Evolutionary conservation across 2,888 invertebrate species (phyloP), one percentile per base, ranked within the genome.

Genomic region (Diarsia mendica): DNA sequence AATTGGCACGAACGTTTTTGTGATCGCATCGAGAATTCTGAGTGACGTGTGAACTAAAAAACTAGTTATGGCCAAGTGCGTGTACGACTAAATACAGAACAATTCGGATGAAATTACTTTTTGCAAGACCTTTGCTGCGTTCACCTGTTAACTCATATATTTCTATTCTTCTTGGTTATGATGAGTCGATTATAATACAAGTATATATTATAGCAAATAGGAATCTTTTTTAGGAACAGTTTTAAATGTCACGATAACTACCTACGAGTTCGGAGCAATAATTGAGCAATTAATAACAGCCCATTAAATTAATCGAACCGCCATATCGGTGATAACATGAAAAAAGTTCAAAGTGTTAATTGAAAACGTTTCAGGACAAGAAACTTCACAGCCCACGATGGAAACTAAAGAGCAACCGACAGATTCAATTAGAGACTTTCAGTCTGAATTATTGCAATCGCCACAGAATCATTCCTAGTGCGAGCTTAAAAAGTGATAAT

Each of bases 1-100:
- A 85, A 86, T 86, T 87, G 82, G 77, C 69, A 67, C 67, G 60
- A 76, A 72, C 61, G 70, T 86, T 80, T 87, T 82, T 83, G 84
- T 77, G 48, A 80, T 66, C 66, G 73, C 48, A 39, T 77, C 68
- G 66, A 71, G 79, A 70, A 79, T 72, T 73, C 51, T 75, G 77
- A 75, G 44, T 64, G 60, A 81, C 48, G 72, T 71, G 75, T 60
- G 60, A 80, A 78, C 61, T 68, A 72, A 77, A 86, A 72, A 73
- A 68, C 70, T 63, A 75, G 67, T 67, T 39, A 46, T 63, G 63
- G 33, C 64, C 67, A 70, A 77, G 46, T 65, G 64, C 51, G 60
- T 72, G 46, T 13, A 67, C 28, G 33, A 68, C 66, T 64, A 74
- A 76, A 83, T 85, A 67, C 60, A 74, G 65, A 72, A 67, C 68